phyloP scores from a whole-genome alignment of 2,113 vertebrate genomes.

The Fregata magnificens region DNA sequence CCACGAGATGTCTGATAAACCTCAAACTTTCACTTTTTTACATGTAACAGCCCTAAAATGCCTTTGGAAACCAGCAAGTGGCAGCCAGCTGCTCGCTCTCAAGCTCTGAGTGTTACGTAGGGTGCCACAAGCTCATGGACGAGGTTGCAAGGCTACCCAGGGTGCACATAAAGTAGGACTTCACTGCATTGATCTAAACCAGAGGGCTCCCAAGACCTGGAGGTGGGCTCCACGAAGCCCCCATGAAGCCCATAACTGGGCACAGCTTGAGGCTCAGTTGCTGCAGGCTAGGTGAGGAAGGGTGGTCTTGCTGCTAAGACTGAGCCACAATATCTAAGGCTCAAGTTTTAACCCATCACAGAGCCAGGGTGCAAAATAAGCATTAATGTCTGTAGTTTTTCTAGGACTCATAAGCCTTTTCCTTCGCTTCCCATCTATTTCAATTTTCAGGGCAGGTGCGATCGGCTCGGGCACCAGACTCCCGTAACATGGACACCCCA shows the following conservation, averaged over 20 bases:
- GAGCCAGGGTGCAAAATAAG: neutral
- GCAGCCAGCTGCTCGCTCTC: neutral
- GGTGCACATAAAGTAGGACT: neutral
- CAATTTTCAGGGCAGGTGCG: neutral
- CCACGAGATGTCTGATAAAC: neutral
- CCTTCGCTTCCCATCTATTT: neutral
- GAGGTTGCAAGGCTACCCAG: fast-evolving
- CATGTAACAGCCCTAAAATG: neutral
- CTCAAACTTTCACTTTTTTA: neutral
- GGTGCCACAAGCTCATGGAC: fast-evolving
- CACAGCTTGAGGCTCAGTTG: neutral
- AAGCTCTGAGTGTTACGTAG: fast-evolving
- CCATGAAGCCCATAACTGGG: fast-evolving
- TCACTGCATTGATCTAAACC: neutral
- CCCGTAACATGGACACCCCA: fast-evolving
- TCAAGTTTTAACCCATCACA: fast-evolving
- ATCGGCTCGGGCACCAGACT: fast-evolving
- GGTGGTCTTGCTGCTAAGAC: neutral
- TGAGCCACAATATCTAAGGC: neutral
- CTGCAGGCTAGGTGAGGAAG: neutral
- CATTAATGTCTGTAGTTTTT: neutral
- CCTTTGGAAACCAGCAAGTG: neutral
- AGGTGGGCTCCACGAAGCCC: neutral
- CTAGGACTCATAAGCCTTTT: neutral
- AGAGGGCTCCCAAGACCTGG: neutral